Evolutionary conservation across 2,113 vertebrate genomes (phyloP), one percentile per base, ranked within the genome.

Genomic region (Nestor notabilis): DNA sequence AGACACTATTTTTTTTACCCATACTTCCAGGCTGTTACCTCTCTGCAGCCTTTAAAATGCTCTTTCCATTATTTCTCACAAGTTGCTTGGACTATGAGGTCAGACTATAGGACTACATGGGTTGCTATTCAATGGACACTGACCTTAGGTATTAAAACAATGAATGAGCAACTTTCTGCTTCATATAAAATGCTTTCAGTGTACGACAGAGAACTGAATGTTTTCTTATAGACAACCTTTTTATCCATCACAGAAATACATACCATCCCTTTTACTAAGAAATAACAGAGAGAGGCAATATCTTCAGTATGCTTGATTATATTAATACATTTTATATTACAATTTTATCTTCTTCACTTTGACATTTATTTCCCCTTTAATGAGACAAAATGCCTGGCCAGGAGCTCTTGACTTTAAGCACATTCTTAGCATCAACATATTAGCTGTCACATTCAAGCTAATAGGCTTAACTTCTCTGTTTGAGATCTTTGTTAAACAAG

Each of bases 331-430:
- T 95, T 78, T 75, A 15, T 71, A 90, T 82, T 89, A 81, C 65
- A 85, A 69, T 94, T 94, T 92, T 89, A 53, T 72, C 69, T 95
- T 75, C 80, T 87, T 87, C 70, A 66, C 60, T 82, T 79, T 87
- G 94, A 95, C 91, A 85, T 96, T 93, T 95, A 90, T 97, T 95
- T 94, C 82, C 37, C 29, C 37, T 87, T 95, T 95, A 91, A 87
- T 81, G 91, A 92, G 70, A 91, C 66, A 92, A 92, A 95, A 89
- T 28, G 83, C 44, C 65, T 49, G 56, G 56, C 81, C 46, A 76
- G 83, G 91, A 90, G 87, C 92, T 89, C 94, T 93, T 92, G 77
- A 83, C 70, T 95, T 92, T 76, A 95, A 72, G 79, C 68, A 71
- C 64, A 69, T 88, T 89, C 87, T 93, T 90, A 96, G 79, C 78